These are phyloP conservation scores for Graptemys geographica DNA, from an alignment of 2,797 vertebrate genomes.

Conservation along the genomic window DNA sequence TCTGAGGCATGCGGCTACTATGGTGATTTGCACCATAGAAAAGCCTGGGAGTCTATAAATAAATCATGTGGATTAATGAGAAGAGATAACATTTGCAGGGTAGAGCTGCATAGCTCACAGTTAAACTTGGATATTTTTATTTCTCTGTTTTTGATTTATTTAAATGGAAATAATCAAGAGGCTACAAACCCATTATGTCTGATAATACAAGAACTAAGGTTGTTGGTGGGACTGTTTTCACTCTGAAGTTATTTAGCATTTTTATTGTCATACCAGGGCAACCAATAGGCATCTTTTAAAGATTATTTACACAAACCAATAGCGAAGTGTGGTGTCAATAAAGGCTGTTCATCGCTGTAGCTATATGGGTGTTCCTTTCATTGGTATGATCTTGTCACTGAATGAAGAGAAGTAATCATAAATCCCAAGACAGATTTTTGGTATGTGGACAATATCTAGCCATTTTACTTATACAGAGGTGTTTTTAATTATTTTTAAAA, in stretches of 20 bases:
- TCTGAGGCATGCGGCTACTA: not conserved
- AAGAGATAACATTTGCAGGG: constrained; percentile 7
- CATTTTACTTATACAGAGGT: constrained; percentile 39
- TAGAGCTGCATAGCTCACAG: constrained; percentile 25
- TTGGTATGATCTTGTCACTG: constrained; percentile 57
- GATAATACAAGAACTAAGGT: constrained; percentile 67
- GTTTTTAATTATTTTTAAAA: not conserved
- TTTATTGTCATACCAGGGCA: constrained; percentile 74
- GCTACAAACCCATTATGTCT: constrained; percentile 55
- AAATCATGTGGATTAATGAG: not conserved
- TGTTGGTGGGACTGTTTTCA: constrained; percentile 53
- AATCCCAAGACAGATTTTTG: constrained; percentile 64
- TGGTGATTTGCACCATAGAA: not conserved
- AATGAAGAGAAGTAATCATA: constrained; percentile 66
- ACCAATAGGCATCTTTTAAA: constrained; percentile 59
- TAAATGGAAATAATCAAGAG: constrained; percentile 60
- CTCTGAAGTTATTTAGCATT: constrained; percentile 74
- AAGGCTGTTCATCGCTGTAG: constrained; percentile 29
- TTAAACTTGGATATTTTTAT: constrained; percentile 37
- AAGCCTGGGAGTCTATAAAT: constrained; percentile 20
- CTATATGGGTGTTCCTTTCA: constrained; percentile 60
- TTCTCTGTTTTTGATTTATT: constrained; percentile 69
- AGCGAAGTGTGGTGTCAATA: constrained; percentile 67
- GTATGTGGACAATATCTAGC: constrained; percentile 51
- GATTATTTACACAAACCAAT: constrained; percentile 72